Evolutionary conservation across 2,797 vertebrate species (phyloP).

Genomic region (Liasis olivaceus): DNA sequence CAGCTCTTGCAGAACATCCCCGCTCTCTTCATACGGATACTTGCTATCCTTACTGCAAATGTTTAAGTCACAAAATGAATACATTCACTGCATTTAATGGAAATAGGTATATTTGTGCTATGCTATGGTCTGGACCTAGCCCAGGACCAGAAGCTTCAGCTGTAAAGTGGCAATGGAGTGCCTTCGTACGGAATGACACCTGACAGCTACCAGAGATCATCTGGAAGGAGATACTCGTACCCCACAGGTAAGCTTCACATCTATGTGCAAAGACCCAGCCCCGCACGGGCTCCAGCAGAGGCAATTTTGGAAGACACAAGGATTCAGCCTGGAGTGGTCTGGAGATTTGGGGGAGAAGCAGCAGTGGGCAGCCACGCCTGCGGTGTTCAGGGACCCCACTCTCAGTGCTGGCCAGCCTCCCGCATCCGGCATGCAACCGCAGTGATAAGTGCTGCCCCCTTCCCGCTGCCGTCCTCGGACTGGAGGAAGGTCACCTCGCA

Average conservation of each 20-base stretch:
- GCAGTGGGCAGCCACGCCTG: background rate
- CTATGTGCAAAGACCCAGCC: background rate
- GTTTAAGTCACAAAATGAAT: background rate
- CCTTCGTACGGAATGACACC: background rate
- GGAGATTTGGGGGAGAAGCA: background rate
- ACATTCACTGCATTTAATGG: background rate
- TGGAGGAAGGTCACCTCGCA: constrained; percentile 90
- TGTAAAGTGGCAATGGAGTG: background rate
- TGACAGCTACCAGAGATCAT: background rate
- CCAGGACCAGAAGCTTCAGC: background rate
- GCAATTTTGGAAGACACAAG: constrained; percentile 28
- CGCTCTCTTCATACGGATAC: background rate
- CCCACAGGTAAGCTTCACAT: background rate
- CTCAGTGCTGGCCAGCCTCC: constrained; percentile 77
- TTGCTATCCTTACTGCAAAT: background rate
- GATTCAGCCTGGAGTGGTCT: constrained; percentile 28
- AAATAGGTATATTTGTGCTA: background rate
- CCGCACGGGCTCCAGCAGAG: background rate
- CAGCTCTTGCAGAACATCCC: background rate
- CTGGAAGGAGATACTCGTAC: background rate
- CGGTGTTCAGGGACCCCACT: background rate
- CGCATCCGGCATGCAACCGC: constrained; percentile 90
- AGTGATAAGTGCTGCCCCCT: constrained; percentile 94
- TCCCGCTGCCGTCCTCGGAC: constrained; percentile 95
- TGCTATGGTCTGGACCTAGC: background rate